A percentile compares a stretch with the other conserved stretches of the same genome.
These are phyloP conservation scores for Argopecten irradians DNA, from an alignment of 1,140 invertebrate genomes.

Conservation along the genomic window DNA sequence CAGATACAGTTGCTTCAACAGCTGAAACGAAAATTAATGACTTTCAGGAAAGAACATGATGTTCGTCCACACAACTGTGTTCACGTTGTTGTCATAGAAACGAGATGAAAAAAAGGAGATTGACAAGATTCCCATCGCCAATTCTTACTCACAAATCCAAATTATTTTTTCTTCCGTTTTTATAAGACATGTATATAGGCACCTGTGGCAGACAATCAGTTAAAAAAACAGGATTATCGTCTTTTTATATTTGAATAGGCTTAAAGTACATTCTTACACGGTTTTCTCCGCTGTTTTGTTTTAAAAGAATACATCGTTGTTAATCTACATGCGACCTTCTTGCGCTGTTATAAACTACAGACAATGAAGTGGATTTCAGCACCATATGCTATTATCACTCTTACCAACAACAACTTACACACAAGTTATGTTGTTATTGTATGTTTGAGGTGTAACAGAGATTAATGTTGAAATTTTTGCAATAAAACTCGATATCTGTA, in stretches of 20 bases:
- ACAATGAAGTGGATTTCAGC: neutral
- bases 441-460: neutral
- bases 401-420: neutral
- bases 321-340: neutral
- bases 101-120: neutral
- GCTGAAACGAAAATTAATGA: constrained; percentile 11
- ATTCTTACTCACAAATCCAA: neutral
- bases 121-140: neutral
- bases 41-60: neutral
- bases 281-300: neutral
- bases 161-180: neutral
- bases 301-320: neutral
- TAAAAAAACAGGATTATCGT: neutral
- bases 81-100: neutral
- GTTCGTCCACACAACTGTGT: neutral
- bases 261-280: neutral
- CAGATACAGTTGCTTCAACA: neutral
- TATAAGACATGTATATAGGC: neutral
- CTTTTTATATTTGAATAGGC: neutral
- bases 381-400: neutral
- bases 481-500: neutral
- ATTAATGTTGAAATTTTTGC: neutral
- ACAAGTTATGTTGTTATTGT: neutral
- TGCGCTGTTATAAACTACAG: neutral
- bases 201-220: neutral